Conservation (phyloP, 2,113 vertebrate species). For the Fulica atra region DNA sequence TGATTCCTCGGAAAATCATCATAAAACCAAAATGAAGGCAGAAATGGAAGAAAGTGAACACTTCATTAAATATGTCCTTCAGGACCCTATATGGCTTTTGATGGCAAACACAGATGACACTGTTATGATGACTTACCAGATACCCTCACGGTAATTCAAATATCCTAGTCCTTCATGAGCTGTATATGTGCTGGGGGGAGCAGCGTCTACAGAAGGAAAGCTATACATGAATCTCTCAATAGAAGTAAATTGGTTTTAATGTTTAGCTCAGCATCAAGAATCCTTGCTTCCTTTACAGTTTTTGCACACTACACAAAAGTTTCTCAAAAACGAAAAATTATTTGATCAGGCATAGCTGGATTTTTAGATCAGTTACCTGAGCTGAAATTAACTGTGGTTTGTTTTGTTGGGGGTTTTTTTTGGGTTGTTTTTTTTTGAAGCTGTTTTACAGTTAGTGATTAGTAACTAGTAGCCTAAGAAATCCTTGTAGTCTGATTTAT, state of each 20-base stretch:
- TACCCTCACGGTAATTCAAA: constrained; percentile 85
- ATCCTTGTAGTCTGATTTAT: not conserved
- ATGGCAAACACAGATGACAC: constrained; percentile 85
- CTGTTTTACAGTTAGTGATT: not conserved
- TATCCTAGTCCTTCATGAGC: not conserved
- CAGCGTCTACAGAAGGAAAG: not conserved
- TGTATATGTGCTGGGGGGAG: rapidly evolving
- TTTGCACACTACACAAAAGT: not conserved
- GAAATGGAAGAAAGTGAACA: constrained; percentile 61
- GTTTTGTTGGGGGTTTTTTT: too few species aligned
- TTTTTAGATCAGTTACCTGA: not conserved
- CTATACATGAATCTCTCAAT: not conserved
- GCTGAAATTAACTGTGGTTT: not conserved
- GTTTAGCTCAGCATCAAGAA: not conserved
- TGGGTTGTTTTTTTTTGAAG: not conserved
- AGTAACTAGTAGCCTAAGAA: not conserved
- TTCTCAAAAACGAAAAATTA: not conserved
- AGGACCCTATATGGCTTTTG: constrained; percentile 90
- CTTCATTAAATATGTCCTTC: constrained; percentile 82
- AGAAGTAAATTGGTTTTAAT: not conserved
- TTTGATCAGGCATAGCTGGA: not conserved
- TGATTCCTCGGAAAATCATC: constrained; percentile 88
- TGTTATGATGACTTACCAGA: constrained; percentile 93
- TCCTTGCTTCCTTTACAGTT: not conserved
- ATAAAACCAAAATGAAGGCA: constrained; percentile 60